phyloP scores from a whole-genome alignment of 2,888 invertebrate species.

The Agriotes lineatus region DNA sequence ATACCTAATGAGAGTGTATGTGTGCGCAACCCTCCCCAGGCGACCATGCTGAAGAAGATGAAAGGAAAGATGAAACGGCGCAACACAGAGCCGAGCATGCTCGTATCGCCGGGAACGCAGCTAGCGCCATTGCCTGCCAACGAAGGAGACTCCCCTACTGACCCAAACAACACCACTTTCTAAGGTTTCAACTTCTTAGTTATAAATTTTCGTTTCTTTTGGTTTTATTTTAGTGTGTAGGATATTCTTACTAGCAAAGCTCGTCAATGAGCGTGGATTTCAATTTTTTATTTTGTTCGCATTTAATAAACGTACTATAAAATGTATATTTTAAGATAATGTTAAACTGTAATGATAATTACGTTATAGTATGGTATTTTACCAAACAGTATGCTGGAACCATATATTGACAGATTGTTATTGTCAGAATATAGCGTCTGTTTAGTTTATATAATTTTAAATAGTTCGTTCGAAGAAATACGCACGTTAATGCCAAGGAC shows the following conservation, averaged over 20 bases:
- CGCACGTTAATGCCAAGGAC: constrained; percentile 20
- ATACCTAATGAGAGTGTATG: constrained; percentile 42
- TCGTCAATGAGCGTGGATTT: constrained; percentile 35
- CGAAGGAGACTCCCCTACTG: constrained; percentile 66
- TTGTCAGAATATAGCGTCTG: constrained; percentile 29
- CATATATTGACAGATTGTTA: constrained; percentile 36
- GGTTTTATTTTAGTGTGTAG: constrained; percentile 31
- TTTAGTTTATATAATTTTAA: constrained; percentile 23
- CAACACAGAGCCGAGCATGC: constrained; percentile 89
- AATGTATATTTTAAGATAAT: constrained; percentile 57
- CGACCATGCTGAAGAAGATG: constrained; percentile 99
- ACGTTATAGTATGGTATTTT: constrained; percentile 73
- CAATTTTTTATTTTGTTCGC: constrained; percentile 50
- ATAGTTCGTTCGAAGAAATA: constrained; percentile 18
- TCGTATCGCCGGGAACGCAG: constrained; percentile 68
- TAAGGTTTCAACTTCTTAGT: constrained; percentile 49
- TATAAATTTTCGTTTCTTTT: constrained; percentile 34
- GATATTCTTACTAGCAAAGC: constrained; percentile 31
- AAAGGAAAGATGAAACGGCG: constrained; percentile 96
- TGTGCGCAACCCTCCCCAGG: constrained; percentile 76
- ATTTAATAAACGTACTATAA: constrained; percentile 58
- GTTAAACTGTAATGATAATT: constrained; percentile 70
- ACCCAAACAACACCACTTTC: constrained; percentile 65
- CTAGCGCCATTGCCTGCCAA: constrained; percentile 66
- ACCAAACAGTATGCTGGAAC: constrained; percentile 61